Base-by-base conservation (phyloP, 92 coral and sea anemone genomes). In the Heteractis magnifica region DNA sequence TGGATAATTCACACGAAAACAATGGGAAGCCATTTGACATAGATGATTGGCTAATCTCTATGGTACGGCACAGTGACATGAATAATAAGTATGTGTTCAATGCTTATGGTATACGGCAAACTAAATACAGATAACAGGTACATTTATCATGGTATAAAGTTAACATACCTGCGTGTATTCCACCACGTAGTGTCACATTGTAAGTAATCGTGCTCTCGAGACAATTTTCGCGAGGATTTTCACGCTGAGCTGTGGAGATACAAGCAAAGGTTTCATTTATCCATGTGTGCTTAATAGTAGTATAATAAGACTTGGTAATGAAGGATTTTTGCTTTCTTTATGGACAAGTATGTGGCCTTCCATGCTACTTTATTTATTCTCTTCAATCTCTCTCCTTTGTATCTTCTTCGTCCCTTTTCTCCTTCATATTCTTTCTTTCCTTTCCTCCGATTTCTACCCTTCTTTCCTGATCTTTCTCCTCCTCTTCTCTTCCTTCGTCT, bases 151-250 rank as follows among this genome's bases (percentile, higher is more conserved):
- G 23, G 70, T 16, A 23, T 62, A 4, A 4, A 62, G 2, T 18
- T n/a, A 12, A 62, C 75, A 13, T 21, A 68, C 51, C 76, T 20
- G 71, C 62, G 73, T 83, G 77, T 53, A 90, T 86, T 56, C 95
- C 96, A 6, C 98, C 98, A 6, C 95, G 92, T 70, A 95, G 83
- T 52, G 98, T 95, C 2, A 92, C 98, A 81, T 95, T 94, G 78
- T 94, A 89, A 14, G 92, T 94, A 79, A 91, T 90, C 8, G 97
- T 90, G 58, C 95, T 92, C 60, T 89, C 98, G 12, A 89, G 90
- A 71, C 98, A 95, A 51, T 82, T 84, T 68, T 89, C 89, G 21
- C 87, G 93, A 21, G 87, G 86, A 49, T 79, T 88, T 11, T 50
- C 83, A 49, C 82, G 86, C 73, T 72, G 18, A 41, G 86, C 97